Evolutionary conservation across 2,797 vertebrate genomes (phyloP).

Genomic region (Podarcis lilfordi): DNA sequence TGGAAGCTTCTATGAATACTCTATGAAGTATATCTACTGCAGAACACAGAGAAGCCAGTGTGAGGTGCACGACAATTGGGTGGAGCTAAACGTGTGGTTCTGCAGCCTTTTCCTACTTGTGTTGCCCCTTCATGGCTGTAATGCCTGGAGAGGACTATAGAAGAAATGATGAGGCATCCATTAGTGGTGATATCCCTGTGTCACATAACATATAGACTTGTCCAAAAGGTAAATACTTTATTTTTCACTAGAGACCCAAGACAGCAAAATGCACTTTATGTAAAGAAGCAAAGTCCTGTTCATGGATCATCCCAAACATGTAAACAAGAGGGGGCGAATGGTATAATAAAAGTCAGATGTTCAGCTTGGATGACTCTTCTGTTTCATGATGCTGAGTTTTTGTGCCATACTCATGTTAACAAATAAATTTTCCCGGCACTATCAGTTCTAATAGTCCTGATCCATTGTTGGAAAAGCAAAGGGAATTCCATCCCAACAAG

Average conservation of each 20-base stretch:
- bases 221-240: background rate
- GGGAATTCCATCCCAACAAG: background rate
- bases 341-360: background rate
- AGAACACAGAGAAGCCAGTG: too few relatives aligned
- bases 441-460: background rate
- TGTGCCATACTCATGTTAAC: background rate
- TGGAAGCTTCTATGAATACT: too few relatives aligned
- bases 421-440: background rate
- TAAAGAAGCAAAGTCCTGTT: background rate
- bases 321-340: background rate
- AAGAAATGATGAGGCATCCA: too few relatives aligned
- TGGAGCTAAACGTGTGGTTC: too few relatives aligned
- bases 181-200: too few relatives aligned
- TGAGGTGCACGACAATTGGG: too few relatives aligned
- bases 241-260: background rate
- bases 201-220: background rate
- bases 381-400: background rate
- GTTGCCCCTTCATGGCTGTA: too few relatives aligned
- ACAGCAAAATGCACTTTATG: background rate
- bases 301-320: background rate
- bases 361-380: background rate
- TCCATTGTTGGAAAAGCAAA: background rate
- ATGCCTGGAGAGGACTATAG: too few relatives aligned
- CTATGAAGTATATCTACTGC: too few relatives aligned
- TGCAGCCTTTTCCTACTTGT: too few relatives aligned